These are phyloP conservation scores for Aldabrachelys gigantea DNA, from an alignment of 2,113 vertebrate species.

Conservation along the genomic window DNA sequence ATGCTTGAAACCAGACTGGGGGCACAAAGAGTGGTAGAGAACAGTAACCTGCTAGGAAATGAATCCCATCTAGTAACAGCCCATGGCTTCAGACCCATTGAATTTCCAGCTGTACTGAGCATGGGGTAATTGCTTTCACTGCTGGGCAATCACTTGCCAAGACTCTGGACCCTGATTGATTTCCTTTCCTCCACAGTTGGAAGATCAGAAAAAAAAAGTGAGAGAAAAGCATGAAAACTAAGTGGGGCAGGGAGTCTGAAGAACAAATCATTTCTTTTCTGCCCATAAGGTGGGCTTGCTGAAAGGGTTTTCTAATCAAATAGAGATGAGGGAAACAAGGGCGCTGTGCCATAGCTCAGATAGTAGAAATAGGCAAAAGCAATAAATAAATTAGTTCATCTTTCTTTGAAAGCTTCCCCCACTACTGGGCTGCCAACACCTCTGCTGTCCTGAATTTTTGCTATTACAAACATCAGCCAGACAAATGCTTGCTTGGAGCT, in stretches of 20 bases:
- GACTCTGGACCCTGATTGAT: neutral
- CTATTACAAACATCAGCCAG: fast-evolving
- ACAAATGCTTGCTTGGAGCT: neutral
- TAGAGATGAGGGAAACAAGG: neutral
- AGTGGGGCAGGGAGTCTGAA: neutral
- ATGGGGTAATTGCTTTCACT: neutral
- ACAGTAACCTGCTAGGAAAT: conserved; percentile 10
- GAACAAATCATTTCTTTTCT: neutral
- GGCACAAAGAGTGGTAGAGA: neutral
- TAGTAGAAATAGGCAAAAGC: neutral
- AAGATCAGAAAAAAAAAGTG: neutral
- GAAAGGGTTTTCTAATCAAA: neutral
- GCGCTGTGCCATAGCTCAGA: fast-evolving
- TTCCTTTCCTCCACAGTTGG: neutral
- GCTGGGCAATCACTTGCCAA: neutral
- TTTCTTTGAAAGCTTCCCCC: neutral
- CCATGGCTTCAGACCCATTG: neutral
- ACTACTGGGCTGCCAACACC: neutral
- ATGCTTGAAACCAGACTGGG: neutral
- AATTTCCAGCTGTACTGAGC: neutral
- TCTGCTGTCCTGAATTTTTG: neutral
- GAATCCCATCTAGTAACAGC: neutral
- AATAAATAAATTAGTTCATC: neutral
- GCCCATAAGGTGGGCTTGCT: fast-evolving
- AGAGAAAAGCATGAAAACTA: neutral